Evolutionary conservation across 2,888 invertebrate genomes (phyloP), one percentile per base, ranked within the genome.

Genomic region (Drosophila mimetica): DNA sequence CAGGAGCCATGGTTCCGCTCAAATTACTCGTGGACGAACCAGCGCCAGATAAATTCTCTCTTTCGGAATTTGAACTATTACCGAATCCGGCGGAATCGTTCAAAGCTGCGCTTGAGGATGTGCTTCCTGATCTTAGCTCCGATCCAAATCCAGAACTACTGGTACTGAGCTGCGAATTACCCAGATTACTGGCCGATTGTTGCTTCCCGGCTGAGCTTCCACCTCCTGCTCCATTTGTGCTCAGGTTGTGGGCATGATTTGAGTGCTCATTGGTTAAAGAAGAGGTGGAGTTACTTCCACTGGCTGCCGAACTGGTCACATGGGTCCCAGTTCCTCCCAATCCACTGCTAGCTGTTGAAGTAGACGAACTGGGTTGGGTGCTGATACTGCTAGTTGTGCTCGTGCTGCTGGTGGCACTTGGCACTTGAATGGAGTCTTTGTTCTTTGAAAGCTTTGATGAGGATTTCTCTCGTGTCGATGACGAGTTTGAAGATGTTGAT

Each of bases 381-480:
- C 61, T 51, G 30, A 64, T 58, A 47, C 47, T 71, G 50, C 22
- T 57, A 25, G 54, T 47, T 11, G 44, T 22, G 52, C 55, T 78
- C 46, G 48, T 74, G 66, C 74, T 76, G 14, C 71, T 73, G 4
- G 73, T 57, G 13, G 76, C 37, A 37, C 64, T 47, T 6, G 50
- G 50, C 34, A 32, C 46, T 54, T 48, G 47, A 22, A 32, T 64
- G 11, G 16, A 36, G 30, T 91, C 91, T 69, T 91, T 91, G 71
- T 79, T 90, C 72, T 91, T 92, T 2, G 91, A 90, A 25, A 90
- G 90, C 61, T 92, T 92, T n/a, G 90, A 90, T 9, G 90, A 90
- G 4, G 90, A 89, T 65, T 91, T 92, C 1, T 91, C 91, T 13
- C 91, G 89, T 0, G 91, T 90, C 22, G 90, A 90, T 2, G 90